Evolutionary conservation across 2,113 vertebrate genomes (phyloP).

Genomic region (Ctenodactylus gundi): DNA sequence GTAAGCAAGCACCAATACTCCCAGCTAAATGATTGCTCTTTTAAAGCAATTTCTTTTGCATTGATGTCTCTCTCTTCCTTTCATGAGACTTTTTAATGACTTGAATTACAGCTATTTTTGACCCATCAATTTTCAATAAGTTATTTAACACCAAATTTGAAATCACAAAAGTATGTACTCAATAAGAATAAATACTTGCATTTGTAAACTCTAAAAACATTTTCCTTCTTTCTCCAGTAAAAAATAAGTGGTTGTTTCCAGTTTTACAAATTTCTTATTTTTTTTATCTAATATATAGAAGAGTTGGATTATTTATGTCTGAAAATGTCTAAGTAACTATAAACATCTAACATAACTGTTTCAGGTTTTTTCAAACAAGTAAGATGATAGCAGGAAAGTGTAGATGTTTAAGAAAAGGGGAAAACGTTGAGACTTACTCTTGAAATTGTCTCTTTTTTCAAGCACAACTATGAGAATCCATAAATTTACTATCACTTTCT

Average conservation of each 20-base stretch:
- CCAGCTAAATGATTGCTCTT: background rate
- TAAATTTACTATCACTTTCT: constrained; percentile 15
- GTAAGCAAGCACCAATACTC: too few relatives aligned
- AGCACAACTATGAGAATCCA: background rate
- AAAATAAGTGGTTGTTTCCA: background rate
- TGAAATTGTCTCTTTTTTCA: background rate
- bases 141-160: background rate
- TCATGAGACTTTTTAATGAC: background rate
- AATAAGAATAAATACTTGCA: background rate
- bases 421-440: background rate
- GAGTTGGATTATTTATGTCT: background rate
- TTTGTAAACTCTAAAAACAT: background rate
- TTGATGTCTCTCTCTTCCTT: background rate
- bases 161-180: background rate
- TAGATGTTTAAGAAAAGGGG: background rate
- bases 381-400: background rate
- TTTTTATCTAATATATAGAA: background rate
- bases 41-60: background rate
- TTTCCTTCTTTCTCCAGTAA: constrained; percentile 18
- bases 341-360: background rate
- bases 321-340: background rate
- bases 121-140: background rate
- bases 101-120: background rate
- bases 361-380: background rate
- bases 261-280: background rate